phyloP scores from a whole-genome alignment of 2,797 vertebrate genomes.

The Oreochromis mossambicus region DNA sequence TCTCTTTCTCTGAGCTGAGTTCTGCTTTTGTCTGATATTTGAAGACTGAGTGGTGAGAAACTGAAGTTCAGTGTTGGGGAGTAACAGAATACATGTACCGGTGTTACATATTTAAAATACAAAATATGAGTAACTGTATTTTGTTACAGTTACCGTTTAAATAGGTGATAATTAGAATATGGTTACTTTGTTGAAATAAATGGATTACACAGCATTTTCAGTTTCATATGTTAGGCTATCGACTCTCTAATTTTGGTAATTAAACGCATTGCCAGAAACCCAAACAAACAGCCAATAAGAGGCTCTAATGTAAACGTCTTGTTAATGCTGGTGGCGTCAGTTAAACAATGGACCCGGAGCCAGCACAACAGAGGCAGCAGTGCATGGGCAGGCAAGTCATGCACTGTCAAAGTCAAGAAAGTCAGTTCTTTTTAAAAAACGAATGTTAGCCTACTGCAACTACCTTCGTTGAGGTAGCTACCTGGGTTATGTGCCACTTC shows the following conservation, averaged over 20 bases:
- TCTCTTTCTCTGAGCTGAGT: not conserved
- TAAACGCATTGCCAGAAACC: not conserved
- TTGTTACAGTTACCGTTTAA: not conserved
- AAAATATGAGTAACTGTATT: not conserved
- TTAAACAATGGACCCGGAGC: fast-evolving
- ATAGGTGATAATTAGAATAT: not conserved
- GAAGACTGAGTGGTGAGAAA: not conserved
- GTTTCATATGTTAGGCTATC: not conserved
- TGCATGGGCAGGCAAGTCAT: not conserved
- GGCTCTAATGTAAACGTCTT: fast-evolving
- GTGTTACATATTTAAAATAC: fast-evolving
- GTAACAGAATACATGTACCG: fast-evolving
- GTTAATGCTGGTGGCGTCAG: not conserved
- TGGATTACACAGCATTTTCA: not conserved
- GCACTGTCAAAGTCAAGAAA: too few relatives aligned
- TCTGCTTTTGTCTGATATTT: not conserved
- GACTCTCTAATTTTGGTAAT: fast-evolving
- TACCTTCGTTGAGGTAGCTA: not conserved
- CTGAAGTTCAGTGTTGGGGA: not conserved
- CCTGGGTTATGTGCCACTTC: not conserved
- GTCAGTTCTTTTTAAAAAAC: not conserved
- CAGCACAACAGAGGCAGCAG: not conserved
- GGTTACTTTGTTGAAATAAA: not conserved
- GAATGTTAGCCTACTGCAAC: not conserved
- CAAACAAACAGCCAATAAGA: not conserved